Evolutionary conservation across 2,888 invertebrate species (phyloP).

Genomic region (Ophonus ardosiacus): DNA sequence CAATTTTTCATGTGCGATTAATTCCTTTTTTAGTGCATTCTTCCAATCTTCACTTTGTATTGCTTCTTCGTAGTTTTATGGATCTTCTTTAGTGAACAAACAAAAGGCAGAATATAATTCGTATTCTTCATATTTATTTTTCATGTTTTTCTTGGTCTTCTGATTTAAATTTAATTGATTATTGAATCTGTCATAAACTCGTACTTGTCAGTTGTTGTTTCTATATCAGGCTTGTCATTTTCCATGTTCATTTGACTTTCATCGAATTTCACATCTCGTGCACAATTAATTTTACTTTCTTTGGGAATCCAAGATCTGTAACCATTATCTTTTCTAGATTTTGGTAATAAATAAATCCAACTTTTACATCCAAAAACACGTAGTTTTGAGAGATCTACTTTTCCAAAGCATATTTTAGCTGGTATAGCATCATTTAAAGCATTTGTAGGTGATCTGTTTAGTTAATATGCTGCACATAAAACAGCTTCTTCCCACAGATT

Average conservation of each 20-base stretch:
- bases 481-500: slow-evolving; percentile 55
- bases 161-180: background rate
- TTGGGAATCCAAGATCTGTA: slow-evolving; percentile 25
- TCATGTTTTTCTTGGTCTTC: background rate
- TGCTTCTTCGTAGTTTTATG: slow-evolving; percentile 1
- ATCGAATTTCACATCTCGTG: slow-evolving; percentile 36
- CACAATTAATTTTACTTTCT: slow-evolving; percentile 4
- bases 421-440: slow-evolving; percentile 51
- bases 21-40: background rate
- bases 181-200: no score
- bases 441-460: slow-evolving; percentile 57
- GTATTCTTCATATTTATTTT: background rate
- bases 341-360: slow-evolving; percentile 44
- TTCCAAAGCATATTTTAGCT: slow-evolving; percentile 47
- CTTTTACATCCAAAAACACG: slow-evolving; percentile 58
- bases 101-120: slow-evolving; percentile 3
- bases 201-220: background rate
- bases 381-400: slow-evolving; percentile 46
- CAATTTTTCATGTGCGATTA: background rate
- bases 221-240: background rate
- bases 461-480: slow-evolving; percentile 52
- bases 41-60: background rate
- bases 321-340: slow-evolving; percentile 29
- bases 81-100: background rate
- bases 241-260: background rate